These are phyloP conservation scores for Cantharis lateralis DNA, from an alignment of 2,888 invertebrate genomes.

Conservation along the genomic window DNA sequence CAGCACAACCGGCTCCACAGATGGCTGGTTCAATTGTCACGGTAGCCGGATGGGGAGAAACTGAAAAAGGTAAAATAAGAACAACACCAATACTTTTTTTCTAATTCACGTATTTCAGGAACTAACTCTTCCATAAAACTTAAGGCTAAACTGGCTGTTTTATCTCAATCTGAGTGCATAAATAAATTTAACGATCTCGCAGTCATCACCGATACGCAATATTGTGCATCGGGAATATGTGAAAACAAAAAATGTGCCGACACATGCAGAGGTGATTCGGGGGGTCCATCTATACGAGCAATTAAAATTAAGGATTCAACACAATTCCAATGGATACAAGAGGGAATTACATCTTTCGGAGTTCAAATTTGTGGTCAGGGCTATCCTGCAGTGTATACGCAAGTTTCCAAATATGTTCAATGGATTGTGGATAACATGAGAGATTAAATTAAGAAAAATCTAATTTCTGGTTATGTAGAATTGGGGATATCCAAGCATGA, in stretches of 20 bases:
- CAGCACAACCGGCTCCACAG: neutral
- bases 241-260: neutral
- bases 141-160: constrained; percentile 14
- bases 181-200: constrained; percentile 63
- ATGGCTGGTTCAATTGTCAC: neutral
- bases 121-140: neutral
- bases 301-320: too few relatives aligned
- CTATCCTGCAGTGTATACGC: neutral
- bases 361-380: neutral
- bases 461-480: too few relatives aligned
- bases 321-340: neutral
- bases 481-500: too few relatives aligned
- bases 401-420: neutral
- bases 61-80: neutral
- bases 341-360: neutral
- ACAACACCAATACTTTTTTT: neutral
- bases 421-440: neutral
- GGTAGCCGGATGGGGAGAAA: neutral
- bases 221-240: neutral
- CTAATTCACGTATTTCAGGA: neutral
- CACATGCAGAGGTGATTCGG: neutral
- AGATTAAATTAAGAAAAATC: neutral
- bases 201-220: neutral
- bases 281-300: neutral
- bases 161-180: neutral